phyloP scores from a whole-genome alignment of 2,797 vertebrate species.

The Phyllotis vaccarum region DNA sequence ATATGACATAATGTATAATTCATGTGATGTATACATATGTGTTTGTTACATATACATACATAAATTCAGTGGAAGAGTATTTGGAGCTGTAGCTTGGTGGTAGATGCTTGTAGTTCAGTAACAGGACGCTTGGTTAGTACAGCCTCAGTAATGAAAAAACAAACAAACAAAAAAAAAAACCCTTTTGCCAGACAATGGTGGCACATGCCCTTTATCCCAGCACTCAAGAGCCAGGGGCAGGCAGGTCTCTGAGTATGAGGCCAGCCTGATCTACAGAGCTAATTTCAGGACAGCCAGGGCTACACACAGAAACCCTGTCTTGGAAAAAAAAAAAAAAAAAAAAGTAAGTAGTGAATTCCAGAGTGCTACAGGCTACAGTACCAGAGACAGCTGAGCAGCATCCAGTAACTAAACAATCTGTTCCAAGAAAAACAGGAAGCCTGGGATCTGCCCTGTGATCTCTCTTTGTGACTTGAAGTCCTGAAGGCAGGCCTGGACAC shows the following conservation, averaged over 20 bases:
- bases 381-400: background rate
- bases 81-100: background rate
- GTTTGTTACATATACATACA: background rate
- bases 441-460: slow-evolving; percentile 40
- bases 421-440: slow-evolving; percentile 79
- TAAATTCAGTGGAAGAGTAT: background rate
- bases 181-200: background rate
- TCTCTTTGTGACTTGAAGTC: slow-evolving; percentile 49
- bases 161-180: too few species aligned
- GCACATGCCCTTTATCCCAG: background rate
- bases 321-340: background rate
- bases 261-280: background rate
- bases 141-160: background rate
- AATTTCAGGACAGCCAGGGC: background rate
- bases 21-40: background rate
- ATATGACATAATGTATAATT: background rate
- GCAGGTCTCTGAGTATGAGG: background rate
- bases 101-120: background rate
- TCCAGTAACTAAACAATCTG: background rate
- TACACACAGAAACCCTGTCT: background rate
- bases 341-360: background rate
- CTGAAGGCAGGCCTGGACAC: background rate
- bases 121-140: background rate
- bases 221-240: background rate
- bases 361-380: accelerated